phyloP scores from a whole-genome alignment of 53 echinoderm and acorn worm species.

The Echinarachnius parma region DNA sequence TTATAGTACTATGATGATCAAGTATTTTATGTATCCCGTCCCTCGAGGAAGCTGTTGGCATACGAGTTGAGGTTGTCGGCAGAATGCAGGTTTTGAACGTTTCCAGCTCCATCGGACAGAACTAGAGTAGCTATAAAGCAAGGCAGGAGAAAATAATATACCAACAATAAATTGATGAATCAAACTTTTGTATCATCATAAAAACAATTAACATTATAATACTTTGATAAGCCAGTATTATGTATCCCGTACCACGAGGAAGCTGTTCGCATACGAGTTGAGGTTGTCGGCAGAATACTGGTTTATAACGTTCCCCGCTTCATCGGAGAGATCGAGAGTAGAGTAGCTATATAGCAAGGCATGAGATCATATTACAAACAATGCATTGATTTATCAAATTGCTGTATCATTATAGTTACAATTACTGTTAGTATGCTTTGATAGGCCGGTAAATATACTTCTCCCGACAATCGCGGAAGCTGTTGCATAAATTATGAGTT shows the following conservation, averaged over 20 bases:
- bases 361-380: not conserved
- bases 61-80: slow-evolving; percentile 78
- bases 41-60: slow-evolving; percentile 82
- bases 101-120: slow-evolving; percentile 83
- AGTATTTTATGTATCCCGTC: slow-evolving; percentile 83
- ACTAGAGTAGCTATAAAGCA: slow-evolving; percentile 68
- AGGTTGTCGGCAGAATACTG: slow-evolving; percentile 65
- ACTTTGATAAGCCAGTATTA: slow-evolving; percentile 99
- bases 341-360: slow-evolving; percentile 26
- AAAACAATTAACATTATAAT: too few species aligned
- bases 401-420: too few species aligned
- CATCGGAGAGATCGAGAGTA: slow-evolving; percentile 83
- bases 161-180: too few species aligned
- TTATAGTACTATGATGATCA: slow-evolving; percentile 93
- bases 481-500: slow-evolving; percentile 78
- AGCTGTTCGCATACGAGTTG: slow-evolving; percentile 77
- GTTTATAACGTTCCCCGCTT: slow-evolving; percentile 76
- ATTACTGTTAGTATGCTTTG: too few species aligned
- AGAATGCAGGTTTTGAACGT: slow-evolving; percentile 65
- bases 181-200: too few species aligned
- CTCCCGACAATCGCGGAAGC: slow-evolving; percentile 73
- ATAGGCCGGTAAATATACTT: slow-evolving; percentile 96
- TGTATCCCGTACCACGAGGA: slow-evolving; percentile 75
- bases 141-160: too few species aligned
- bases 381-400: too few species aligned